A percentile compares a stretch with the other conserved stretches of the same genome.
phyloP scores from a whole-genome alignment of 2,888 invertebrate species.

The Drosophila dives region DNA sequence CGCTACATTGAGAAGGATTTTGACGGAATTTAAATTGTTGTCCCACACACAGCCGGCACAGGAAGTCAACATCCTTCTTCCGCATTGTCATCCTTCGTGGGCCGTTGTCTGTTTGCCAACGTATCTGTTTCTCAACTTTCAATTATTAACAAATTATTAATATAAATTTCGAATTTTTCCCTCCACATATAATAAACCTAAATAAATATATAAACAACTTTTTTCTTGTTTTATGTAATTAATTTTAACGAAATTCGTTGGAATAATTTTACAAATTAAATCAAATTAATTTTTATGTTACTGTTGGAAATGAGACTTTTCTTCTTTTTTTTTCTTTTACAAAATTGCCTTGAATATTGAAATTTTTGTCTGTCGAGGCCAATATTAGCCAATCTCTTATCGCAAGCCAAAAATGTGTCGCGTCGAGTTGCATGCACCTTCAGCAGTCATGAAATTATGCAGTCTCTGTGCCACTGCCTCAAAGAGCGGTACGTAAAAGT shows the following conservation, averaged over 20 bases:
- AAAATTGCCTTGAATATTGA: not conserved
- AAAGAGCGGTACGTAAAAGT: not conserved
- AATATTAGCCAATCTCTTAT: slow-evolving; percentile 2
- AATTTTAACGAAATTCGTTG: no score
- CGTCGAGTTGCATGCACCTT: slow-evolving; percentile 22
- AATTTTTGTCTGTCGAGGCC: not conserved
- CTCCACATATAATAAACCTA: not conserved
- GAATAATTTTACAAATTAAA: not conserved
- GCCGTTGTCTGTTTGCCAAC: not conserved
- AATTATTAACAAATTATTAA: slow-evolving; percentile 42
- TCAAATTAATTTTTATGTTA: not conserved
- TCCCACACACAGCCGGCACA: slow-evolving; percentile 30
- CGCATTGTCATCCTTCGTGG: slow-evolving; percentile 6
- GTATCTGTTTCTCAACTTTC: slow-evolving; percentile 1
- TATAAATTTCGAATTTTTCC: slow-evolving; percentile 2
- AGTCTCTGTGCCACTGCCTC: slow-evolving; percentile 15
- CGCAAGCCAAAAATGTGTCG: not conserved
- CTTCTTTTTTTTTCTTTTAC: not conserved
- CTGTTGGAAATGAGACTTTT: not conserved
- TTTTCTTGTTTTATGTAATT: not conserved
- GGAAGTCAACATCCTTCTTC: slow-evolving; percentile 18
- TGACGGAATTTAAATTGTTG: slow-evolving; percentile 60
- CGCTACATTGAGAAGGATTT: slow-evolving; percentile 69
- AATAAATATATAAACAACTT: slow-evolving; percentile 26
- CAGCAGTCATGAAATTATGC: slow-evolving; percentile 27